Evolutionary conservation across 2,888 invertebrate species (phyloP).

Genomic region (Calameuta pallipes): DNA sequence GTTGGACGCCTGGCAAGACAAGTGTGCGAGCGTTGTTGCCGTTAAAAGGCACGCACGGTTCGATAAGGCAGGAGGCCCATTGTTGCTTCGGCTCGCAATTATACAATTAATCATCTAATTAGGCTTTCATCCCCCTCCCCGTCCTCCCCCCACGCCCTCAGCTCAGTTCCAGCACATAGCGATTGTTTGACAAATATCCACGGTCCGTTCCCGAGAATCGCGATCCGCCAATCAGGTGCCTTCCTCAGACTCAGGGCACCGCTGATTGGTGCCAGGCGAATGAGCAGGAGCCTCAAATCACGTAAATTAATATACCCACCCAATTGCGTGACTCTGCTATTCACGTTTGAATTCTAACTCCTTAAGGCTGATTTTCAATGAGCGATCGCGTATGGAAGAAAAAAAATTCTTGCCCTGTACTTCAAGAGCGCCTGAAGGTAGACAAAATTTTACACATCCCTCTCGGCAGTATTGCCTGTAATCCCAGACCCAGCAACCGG

Average conservation of each 20-base stretch:
- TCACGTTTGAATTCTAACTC: neutral
- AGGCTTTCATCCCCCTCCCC: slow-evolving; percentile 41
- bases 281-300: neutral
- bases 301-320: neutral
- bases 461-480: neutral
- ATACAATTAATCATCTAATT: slow-evolving; percentile 61
- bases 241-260: neutral
- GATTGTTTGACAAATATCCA: slow-evolving; percentile 45
- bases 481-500: neutral
- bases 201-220: slow-evolving; percentile 28
- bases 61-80: slow-evolving; percentile 49
- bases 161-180: slow-evolving; percentile 26
- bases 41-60: slow-evolving; percentile 35
- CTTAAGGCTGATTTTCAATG: neutral
- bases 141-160: slow-evolving; percentile 25
- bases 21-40: slow-evolving; percentile 37
- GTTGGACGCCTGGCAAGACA: slow-evolving; percentile 17
- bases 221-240: slow-evolving; percentile 20
- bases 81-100: slow-evolving; percentile 44
- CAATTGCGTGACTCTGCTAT: neutral
- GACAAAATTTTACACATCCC: neutral
- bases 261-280: slow-evolving; percentile 3
- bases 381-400: neutral
- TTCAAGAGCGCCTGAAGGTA: neutral
- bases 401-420: neutral